Conservation (phyloP, 2,797 vertebrate species). For the Rallus crepitans region DNA sequence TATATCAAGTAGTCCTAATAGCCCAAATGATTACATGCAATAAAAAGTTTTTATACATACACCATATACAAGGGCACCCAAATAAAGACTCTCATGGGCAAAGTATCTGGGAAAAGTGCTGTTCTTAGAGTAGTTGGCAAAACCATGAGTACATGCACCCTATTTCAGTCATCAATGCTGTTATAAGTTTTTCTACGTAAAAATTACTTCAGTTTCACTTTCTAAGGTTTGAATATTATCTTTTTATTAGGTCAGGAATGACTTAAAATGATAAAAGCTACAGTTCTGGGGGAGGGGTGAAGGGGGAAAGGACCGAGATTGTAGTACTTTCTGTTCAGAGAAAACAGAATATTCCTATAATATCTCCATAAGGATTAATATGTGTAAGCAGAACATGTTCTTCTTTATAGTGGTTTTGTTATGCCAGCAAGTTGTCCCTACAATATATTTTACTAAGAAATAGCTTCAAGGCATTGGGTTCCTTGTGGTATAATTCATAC, state of each 20-base stretch:
- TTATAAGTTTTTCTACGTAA: not conserved
- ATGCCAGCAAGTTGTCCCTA: conserved; percentile 20
- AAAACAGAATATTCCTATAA: not conserved
- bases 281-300: not conserved
- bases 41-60: not conserved
- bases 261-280: not conserved
- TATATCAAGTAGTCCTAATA: not conserved
- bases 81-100: conserved; percentile 24
- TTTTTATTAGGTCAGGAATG: not conserved
- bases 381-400: not conserved
- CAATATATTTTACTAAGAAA: conserved; percentile 58
- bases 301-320: not conserved
- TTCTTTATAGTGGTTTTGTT: not conserved
- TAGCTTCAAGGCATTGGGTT: conserved; percentile 19
- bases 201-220: not conserved
- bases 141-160: not conserved
- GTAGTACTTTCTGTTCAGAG: not conserved
- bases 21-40: not conserved
- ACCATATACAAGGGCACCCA: not conserved
- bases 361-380: not conserved
- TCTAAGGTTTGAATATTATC: not conserved
- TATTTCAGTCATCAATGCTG: not conserved
- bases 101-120: conserved; percentile 32
- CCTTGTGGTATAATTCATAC: conserved; percentile 13
- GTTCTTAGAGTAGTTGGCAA: not conserved